Evolutionary conservation across 37 sponge, comb jelly and placozoan species (phyloP), one percentile per base, ranked within the genome.

Genomic region (Spongilla lacustris): DNA sequence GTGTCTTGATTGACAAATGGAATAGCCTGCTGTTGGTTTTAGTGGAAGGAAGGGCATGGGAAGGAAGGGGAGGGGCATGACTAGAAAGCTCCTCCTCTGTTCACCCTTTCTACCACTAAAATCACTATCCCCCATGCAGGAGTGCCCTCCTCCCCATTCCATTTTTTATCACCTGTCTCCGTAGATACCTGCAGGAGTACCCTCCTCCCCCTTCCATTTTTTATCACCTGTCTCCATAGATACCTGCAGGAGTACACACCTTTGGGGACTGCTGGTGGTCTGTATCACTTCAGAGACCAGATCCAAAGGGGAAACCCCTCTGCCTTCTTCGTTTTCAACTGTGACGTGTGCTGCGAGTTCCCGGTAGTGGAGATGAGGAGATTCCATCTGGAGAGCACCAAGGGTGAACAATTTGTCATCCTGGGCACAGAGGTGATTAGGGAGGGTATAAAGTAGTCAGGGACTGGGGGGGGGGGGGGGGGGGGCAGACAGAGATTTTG

Each of bases 251-350:
- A 99, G 84, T 95, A 95, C 83, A 80, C 77, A 36, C 96, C 96
- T 30, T 84, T 99, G 41, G 98, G 99, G 0, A 99, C 99, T 34
- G 99, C 91, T 11, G 99, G 99, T 41, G 99, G 99, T 0, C 77
- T 99, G 13, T 99, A 95, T 77, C 99, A 99, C 81, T 99, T 99
- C 90, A 74, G 97, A n/a, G 97, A 99, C 68, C 99, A 99, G 80
- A 99, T 99, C 19, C 72, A 91, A 74, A 72, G 91, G 14, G 94
- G 95, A 30, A 86, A 89, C n/a, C 92, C 98, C 35, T 50, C 78
- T 2, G 84, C 82, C 68, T 92, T 99, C 90, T 97, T 99, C 85
- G 97, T 99, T 11, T 80, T 97, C 81, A 92, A 99, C 75, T 94
- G 92, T 46, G 99, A 99, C 66, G 96, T 99, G 50, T 97, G 97